Evolutionary conservation across 2,797 vertebrate species (phyloP).

Genomic region (Gymnoscopelus microlampas): DNA sequence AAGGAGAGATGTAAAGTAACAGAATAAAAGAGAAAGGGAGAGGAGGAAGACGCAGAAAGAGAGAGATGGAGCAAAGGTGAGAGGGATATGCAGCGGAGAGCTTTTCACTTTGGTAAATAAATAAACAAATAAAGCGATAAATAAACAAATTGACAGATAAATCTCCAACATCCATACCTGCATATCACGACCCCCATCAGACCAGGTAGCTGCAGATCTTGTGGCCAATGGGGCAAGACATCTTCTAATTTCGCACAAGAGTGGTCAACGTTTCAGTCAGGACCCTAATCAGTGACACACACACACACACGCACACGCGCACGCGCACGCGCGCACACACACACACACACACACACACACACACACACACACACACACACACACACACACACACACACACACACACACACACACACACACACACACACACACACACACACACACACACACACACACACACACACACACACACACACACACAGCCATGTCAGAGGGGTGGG

Average conservation of each 20-base stretch:
- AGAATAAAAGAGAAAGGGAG: neutral
- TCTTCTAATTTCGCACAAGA: constrained; percentile 77
- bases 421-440: too few relatives aligned
- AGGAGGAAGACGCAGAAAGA: neutral
- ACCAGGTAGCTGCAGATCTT: constrained; percentile 58
- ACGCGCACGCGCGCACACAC: too few relatives aligned
- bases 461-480: too few relatives aligned
- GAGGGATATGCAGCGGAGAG: neutral
- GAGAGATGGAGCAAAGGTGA: neutral
- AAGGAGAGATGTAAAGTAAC: neutral
- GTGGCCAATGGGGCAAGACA: constrained; percentile 25
- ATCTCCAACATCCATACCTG: constrained; percentile 21
- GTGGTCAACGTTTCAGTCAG: constrained; percentile 43
- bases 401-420: too few relatives aligned
- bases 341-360: too few relatives aligned
- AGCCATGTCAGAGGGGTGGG: too few relatives aligned
- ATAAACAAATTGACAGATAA: constrained; percentile 66
- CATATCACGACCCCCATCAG: constrained; percentile 62
- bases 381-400: neutral
- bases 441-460: too few relatives aligned
- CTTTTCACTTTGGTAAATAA: constrained; percentile 42
- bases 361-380: constrained; percentile 9
- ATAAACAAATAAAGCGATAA: constrained; percentile 62
- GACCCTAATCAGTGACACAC: constrained; percentile 62
- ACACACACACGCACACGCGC: neutral